Conservation (phyloP, 2,888 invertebrate species). For the Callyntrura sp. region DNA sequence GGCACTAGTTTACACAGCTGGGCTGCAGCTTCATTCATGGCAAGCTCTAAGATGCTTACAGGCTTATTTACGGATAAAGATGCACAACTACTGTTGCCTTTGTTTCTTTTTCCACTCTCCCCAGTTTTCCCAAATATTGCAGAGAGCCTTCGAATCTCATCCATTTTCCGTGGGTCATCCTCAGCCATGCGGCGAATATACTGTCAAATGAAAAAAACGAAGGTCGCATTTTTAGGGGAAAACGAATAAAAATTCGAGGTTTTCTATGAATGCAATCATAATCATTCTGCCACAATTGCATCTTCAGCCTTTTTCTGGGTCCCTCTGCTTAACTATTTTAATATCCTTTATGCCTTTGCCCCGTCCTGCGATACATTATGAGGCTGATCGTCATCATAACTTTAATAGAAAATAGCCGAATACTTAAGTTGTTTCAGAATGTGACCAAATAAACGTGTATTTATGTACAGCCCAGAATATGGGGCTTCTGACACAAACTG, state of each 20-base stretch:
- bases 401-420: slow-evolving; percentile 54
- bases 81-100: slow-evolving; percentile 27
- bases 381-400: slow-evolving; percentile 53
- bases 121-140: slow-evolving; percentile 99
- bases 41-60: slow-evolving; percentile 97
- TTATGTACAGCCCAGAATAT: slow-evolving; percentile 30
- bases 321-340: slow-evolving; percentile 10
- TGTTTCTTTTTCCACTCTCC: slow-evolving; percentile 97
- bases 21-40: slow-evolving; percentile 99
- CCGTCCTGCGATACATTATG: slow-evolving; percentile 52
- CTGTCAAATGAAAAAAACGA: slow-evolving; percentile 85
- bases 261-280: slow-evolving; percentile 54
- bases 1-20: slow-evolving; percentile 98
- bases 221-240: slow-evolving; percentile 44
- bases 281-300: not conserved
- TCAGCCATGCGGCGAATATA: slow-evolving; percentile 96
- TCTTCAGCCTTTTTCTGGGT: slow-evolving; percentile 37
- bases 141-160: slow-evolving; percentile 97
- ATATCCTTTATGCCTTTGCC: slow-evolving; percentile 23
- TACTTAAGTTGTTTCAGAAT: slow-evolving; percentile 13
- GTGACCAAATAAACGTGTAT: slow-evolving; percentile 21
- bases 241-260: slow-evolving; percentile 56
- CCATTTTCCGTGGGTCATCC: slow-evolving; percentile 95
- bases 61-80: slow-evolving; percentile 90
- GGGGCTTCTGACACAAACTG: slow-evolving; percentile 66